phyloP scores from a whole-genome alignment of 64 coral and sea anemone genomes.

The Orbicella faveolata region DNA sequence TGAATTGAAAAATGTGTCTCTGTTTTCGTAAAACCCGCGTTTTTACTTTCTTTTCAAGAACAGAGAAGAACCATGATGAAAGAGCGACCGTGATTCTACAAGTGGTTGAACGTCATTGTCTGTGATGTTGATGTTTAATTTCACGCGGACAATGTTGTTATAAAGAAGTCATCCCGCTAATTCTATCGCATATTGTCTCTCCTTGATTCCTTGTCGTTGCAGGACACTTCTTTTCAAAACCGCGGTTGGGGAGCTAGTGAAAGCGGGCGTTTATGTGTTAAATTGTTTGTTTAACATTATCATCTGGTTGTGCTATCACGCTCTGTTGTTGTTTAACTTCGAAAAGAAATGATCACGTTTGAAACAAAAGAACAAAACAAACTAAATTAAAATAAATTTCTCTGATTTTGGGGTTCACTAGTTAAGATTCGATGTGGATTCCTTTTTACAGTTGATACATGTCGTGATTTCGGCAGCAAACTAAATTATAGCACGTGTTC shows the following conservation, averaged over 20 bases:
- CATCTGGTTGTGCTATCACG: not conserved
- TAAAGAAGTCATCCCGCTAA: too few relatives aligned
- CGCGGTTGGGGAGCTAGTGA: not conserved
- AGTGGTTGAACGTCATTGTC: not conserved
- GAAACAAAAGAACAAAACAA: conserved; percentile 9
- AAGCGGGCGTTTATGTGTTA: not conserved
- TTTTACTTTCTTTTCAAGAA: not conserved
- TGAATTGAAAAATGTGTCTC: not conserved
- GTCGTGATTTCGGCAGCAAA: not conserved
- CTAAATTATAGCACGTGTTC: too few relatives aligned
- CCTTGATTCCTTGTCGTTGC: not conserved
- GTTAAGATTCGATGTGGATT: not conserved
- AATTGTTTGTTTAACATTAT: not conserved
- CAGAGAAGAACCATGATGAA: not conserved
- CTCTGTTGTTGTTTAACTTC: not conserved
- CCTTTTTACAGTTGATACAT: not conserved
- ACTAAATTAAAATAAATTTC: not conserved
- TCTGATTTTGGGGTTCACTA: not conserved
- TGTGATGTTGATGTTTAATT: not conserved
- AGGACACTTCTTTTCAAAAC: not conserved
- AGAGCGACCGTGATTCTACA: not conserved
- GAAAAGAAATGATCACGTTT: not conserved
- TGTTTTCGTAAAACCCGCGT: not conserved
- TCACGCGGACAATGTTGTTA: not conserved
- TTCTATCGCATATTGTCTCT: too few relatives aligned